phyloP scores from a whole-genome alignment of 2,888 invertebrate species.

The Bhutanitis thaidina region DNA sequence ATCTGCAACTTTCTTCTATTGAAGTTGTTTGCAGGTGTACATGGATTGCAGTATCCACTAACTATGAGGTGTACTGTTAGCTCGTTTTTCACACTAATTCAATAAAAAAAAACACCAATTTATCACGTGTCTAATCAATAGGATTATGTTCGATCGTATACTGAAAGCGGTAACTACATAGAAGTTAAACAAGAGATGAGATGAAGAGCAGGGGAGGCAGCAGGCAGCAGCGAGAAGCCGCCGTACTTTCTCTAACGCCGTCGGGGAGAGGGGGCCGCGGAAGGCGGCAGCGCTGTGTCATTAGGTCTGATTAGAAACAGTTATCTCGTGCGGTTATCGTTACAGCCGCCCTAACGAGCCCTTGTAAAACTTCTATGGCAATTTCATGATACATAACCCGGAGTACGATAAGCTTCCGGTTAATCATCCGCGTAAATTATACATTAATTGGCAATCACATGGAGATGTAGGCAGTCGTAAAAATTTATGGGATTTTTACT shows the following conservation, averaged over 20 bases:
- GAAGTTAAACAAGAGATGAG: conserved; percentile 46
- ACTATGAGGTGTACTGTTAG: too few species aligned
- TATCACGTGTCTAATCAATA: too few species aligned
- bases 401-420: conserved; percentile 57
- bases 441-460: conserved; percentile 34
- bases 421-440: conserved; percentile 53
- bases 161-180: neutral
- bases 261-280: conserved; percentile 22
- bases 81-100: too few species aligned
- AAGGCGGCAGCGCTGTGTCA: conserved; percentile 42
- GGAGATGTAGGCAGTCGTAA: conserved; percentile 13
- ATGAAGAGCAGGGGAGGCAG: conserved; percentile 28
- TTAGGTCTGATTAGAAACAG: conserved; percentile 74
- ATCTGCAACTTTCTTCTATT: too few species aligned
- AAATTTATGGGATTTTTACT: conserved; percentile 15
- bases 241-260: conserved; percentile 12
- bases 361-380: conserved; percentile 69
- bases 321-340: conserved; percentile 74
- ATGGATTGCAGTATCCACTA: too few species aligned
- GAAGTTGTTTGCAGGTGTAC: too few species aligned
- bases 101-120: too few species aligned
- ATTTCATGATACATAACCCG: conserved; percentile 61
- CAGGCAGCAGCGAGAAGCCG: conserved; percentile 1
- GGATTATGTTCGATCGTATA: too few species aligned
- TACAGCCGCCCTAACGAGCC: conserved; percentile 66